Conservation (phyloP, 2,888 invertebrate genomes). For the Theodoxus fluviatilis region DNA sequence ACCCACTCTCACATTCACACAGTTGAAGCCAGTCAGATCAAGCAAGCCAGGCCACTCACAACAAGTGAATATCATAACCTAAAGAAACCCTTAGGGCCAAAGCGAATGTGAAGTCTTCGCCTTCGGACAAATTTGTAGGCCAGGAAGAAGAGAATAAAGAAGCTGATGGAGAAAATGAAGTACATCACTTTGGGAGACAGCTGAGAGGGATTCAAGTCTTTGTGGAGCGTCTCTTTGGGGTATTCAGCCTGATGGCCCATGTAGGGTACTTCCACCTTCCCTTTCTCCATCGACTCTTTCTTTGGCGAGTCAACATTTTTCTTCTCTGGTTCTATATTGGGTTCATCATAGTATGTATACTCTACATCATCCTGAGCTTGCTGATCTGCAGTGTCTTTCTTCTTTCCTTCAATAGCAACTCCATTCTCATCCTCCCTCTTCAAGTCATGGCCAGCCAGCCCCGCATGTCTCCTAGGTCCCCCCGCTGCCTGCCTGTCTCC, state of each 20-base stretch:
- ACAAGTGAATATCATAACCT: slow-evolving; percentile 33
- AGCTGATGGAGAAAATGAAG: no score
- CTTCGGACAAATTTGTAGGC: slow-evolving; percentile 52
- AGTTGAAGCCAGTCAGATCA: no score
- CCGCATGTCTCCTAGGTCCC: slow-evolving; percentile 13
- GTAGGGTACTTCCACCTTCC: no score
- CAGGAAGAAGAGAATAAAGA: slow-evolving; percentile 44
- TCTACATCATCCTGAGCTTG: slow-evolving; percentile 34
- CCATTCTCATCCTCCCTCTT: slow-evolving; percentile 24
- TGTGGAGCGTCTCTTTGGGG: no score
- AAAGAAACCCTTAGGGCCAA: slow-evolving; percentile 35
- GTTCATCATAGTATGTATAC: slow-evolving; percentile 39
- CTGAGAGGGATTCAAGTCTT: no score
- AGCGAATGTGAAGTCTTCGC: slow-evolving; percentile 46
- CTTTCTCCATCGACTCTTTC: no score
- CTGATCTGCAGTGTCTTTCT: slow-evolving; percentile 25
- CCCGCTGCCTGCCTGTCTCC: slow-evolving; percentile 1
- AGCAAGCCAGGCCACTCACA: no score
- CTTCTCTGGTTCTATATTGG: slow-evolving; percentile 36
- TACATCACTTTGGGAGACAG: no score
- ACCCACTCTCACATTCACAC: no score
- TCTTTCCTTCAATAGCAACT: slow-evolving; percentile 19
- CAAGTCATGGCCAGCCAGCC: slow-evolving; percentile 15
- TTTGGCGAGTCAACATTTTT: slow-evolving; percentile 43
- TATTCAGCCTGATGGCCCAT: no score